Conservation (phyloP, 1,140 invertebrate genomes). For the Solen grandis region DNA sequence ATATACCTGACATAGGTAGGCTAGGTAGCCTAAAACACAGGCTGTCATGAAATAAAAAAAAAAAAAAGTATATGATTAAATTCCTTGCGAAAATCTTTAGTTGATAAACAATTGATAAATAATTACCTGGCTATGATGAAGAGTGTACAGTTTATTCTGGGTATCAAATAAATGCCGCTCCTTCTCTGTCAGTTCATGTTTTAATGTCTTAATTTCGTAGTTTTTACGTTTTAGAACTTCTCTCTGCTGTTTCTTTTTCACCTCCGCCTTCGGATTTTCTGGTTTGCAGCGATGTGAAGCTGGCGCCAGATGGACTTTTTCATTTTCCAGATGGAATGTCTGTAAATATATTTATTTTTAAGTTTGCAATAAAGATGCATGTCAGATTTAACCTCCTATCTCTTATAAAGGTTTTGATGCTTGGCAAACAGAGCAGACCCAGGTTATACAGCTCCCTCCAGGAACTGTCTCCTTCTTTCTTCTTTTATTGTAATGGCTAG, state of each 20-base stretch:
- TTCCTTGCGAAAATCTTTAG: too few relatives aligned
- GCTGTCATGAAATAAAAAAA: too few relatives aligned
- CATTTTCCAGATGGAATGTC: constrained; percentile 79
- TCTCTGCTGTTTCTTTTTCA: constrained; percentile 68
- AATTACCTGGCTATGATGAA: constrained; percentile 68
- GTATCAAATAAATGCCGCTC: constrained; percentile 70
- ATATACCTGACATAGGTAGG: too few relatives aligned
- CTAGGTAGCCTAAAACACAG: too few relatives aligned
- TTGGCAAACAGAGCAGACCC: too few relatives aligned
- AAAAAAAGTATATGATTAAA: too few relatives aligned
- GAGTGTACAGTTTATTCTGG: constrained; percentile 64
- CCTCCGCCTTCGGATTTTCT: constrained; percentile 54
- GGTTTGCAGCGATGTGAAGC: constrained; percentile 59
- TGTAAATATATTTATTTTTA: constrained; percentile 53
- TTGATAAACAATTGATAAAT: background rate
- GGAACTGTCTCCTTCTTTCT: too few relatives aligned
- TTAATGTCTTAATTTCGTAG: constrained; percentile 80
- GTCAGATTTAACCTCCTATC: too few relatives aligned
- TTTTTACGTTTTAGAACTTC: constrained; percentile 78
- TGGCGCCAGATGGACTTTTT: constrained; percentile 61
- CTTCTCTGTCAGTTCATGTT: constrained; percentile 74
- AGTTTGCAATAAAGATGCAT: too few relatives aligned
- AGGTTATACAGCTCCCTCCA: too few relatives aligned
- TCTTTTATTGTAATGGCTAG: too few relatives aligned
- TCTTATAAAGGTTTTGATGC: too few relatives aligned